Percentiles rank a stretch among this genome's conserved stretches.
Conservation (phyloP, 1,140 invertebrate species). For the Hormaphis cornu region DNA sequence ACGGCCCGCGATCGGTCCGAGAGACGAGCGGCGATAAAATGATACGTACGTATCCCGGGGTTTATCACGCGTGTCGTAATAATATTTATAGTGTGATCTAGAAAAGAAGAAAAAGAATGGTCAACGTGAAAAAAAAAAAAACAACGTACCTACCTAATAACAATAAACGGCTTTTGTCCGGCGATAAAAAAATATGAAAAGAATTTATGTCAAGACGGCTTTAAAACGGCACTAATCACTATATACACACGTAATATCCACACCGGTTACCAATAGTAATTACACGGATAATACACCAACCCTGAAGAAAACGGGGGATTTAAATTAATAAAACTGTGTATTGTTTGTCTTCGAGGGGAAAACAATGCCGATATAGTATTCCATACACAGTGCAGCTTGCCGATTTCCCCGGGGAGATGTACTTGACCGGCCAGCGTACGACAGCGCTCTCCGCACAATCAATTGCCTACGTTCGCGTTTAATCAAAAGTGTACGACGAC, state of each 20-base stretch:
- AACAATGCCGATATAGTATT: constrained; percentile 13
- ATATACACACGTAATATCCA: background rate
- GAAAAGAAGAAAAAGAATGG: background rate
- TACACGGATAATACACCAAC: background rate
- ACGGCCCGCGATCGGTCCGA: background rate
- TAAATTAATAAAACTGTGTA: constrained; percentile 13
- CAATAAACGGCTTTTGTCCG: background rate
- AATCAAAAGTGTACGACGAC: constrained; percentile 15
- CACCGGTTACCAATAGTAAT: background rate
- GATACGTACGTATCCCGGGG: too few relatives aligned
- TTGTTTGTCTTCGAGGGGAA: constrained; percentile 22
- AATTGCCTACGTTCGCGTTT: constrained; percentile 12
- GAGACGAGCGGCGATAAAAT: background rate
- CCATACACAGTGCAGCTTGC: background rate
- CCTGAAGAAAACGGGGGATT: constrained; percentile 18
- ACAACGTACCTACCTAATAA: background rate
- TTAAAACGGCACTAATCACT: background rate
- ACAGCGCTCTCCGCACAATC: background rate
- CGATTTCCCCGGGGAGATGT: constrained; percentile 15
- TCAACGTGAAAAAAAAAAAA: background rate
- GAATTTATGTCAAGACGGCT: background rate
- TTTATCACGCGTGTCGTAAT: too few relatives aligned
- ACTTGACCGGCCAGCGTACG: constrained; percentile 25
- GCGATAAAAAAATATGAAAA: background rate
- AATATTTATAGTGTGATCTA: too few relatives aligned